These are phyloP conservation scores for Chrysoperla carnea DNA, from an alignment of 1,140 invertebrate genomes.

Conservation along the genomic window DNA sequence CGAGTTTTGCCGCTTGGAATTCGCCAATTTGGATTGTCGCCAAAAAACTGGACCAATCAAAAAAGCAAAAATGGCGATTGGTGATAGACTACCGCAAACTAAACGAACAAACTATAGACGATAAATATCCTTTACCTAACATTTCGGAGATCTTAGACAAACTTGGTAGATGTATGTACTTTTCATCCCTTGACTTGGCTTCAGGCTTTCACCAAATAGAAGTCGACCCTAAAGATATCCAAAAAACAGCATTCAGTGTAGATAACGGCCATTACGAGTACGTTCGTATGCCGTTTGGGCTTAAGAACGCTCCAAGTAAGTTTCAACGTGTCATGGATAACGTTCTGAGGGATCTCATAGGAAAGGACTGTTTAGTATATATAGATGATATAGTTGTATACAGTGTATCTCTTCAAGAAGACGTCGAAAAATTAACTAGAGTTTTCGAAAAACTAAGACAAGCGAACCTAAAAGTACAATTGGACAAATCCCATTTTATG, in stretches of 20 bases:
- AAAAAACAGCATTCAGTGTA: constrained; percentile 28
- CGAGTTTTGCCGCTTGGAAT: neutral
- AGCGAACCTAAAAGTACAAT: too few relatives aligned
- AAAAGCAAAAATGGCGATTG: constrained; percentile 17
- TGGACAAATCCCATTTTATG: too few relatives aligned
- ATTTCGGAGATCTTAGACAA: constrained; percentile 28
- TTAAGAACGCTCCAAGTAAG: constrained; percentile 22
- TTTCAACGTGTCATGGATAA: constrained; percentile 25
- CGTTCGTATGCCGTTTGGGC: constrained; percentile 22
- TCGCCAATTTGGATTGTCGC: constrained; percentile 2
- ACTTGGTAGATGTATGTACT: constrained; percentile 24
- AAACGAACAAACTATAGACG: constrained; percentile 22
- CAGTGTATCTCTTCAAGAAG: constrained; percentile 7
- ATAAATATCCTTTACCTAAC: constrained; percentile 31
- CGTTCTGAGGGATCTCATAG: constrained; percentile 12
- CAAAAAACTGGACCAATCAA: constrained; percentile 16
- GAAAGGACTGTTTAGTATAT: constrained; percentile 19
- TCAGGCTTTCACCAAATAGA: constrained; percentile 28
- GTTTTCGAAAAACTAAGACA: constrained; percentile 10
- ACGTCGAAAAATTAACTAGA: constrained; percentile 7
- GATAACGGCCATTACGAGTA: constrained; percentile 21
- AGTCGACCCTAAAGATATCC: constrained; percentile 16
- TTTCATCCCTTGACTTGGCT: constrained; percentile 27
- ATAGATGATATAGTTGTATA: constrained; percentile 13
- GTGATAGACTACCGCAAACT: constrained; percentile 23